phyloP scores from a whole-genome alignment of 2,797 vertebrate species.

The Pempheris klunzingeri region DNA sequence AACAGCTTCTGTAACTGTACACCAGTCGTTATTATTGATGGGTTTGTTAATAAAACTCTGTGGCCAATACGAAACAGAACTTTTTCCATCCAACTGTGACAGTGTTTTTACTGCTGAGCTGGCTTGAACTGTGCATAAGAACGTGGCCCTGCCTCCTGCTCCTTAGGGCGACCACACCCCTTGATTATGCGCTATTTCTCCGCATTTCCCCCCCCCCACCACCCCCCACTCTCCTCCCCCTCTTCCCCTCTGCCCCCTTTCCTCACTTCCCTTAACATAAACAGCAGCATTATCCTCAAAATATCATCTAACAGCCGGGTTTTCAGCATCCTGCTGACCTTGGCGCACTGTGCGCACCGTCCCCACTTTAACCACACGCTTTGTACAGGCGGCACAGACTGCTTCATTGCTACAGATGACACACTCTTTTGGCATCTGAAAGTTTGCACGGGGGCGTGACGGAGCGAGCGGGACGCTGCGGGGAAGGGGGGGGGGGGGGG shows the following conservation, averaged over 20 bases:
- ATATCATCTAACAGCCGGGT: too few relatives aligned
- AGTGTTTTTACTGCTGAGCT: background rate
- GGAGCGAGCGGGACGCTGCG: constrained; percentile 40
- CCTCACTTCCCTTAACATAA: background rate
- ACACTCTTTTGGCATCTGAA: background rate
- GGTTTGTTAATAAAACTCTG: background rate
- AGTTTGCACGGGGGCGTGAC: constrained; percentile 33
- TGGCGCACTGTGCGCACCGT: too few relatives aligned
- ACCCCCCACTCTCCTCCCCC: background rate
- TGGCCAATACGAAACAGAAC: too few relatives aligned
- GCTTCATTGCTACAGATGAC: too few relatives aligned
- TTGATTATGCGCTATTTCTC: constrained; percentile 71
- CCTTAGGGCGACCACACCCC: constrained; percentile 78
- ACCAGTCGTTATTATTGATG: constrained; percentile 1
- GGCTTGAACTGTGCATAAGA: background rate
- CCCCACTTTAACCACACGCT: background rate
- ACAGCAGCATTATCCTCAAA: background rate
- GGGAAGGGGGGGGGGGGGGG: constrained; percentile 15
- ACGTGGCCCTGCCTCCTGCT: background rate
- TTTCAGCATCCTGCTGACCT: background rate
- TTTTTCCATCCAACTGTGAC: background rate
- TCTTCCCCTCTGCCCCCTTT: background rate
- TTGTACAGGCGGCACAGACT: background rate
- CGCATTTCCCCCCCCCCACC: constrained; percentile 34
- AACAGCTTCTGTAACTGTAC: background rate